phyloP scores from a whole-genome alignment of 2,797 vertebrate species.

The Ptychadena robeensis region DNA sequence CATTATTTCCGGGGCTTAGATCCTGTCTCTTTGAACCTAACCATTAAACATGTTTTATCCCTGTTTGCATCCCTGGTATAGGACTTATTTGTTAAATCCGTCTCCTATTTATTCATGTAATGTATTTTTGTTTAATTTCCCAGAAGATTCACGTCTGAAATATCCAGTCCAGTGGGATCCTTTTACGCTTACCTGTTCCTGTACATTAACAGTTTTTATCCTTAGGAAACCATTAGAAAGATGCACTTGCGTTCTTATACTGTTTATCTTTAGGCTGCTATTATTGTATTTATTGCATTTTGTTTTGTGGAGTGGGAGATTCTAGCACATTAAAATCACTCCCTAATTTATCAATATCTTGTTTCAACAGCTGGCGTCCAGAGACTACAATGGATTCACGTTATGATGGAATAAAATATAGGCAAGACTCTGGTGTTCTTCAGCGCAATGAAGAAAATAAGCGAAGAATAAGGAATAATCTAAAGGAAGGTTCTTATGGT shows the following conservation, averaged over 20 bases:
- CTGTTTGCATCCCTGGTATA: not conserved
- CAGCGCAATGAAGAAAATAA: conserved; percentile 66
- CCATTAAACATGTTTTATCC: not conserved
- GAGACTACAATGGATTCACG: conserved; percentile 85
- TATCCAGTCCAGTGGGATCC: not conserved
- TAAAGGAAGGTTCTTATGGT: conserved; percentile 85
- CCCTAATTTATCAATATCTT: not conserved
- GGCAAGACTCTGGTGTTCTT: conserved; percentile 76
- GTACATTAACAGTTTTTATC: not conserved
- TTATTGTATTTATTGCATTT: not conserved
- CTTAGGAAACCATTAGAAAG: not conserved
- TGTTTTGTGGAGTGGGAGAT: not conserved
- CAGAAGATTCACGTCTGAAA: not conserved
- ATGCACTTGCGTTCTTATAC: not conserved
- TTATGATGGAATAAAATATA: conserved; percentile 79
- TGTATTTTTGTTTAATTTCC: not conserved
- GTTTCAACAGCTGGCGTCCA: conserved; percentile 30
- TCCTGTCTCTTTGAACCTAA: no score
- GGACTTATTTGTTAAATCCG: not conserved
- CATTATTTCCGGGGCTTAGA: no score
- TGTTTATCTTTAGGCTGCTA: not conserved
- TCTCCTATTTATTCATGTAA: not conserved
- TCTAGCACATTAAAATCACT: not conserved
- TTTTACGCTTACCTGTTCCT: not conserved
- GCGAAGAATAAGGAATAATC: conserved; percentile 71